Conservation (phyloP, 2,888 invertebrate species). For the Scaptomyza flava region DNA sequence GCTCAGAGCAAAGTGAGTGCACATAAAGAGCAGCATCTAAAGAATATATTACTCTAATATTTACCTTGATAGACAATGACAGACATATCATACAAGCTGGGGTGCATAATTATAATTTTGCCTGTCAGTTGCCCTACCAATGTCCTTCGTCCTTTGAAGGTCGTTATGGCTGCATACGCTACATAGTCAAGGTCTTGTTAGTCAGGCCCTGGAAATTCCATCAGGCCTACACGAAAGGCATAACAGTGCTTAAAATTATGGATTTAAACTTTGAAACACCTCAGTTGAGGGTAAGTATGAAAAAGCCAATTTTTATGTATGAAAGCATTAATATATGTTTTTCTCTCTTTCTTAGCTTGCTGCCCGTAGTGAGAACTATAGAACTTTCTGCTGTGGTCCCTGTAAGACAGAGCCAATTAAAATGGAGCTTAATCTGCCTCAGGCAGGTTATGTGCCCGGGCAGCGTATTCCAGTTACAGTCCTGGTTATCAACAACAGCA, state of each 20-base stretch:
- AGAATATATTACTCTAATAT: not conserved
- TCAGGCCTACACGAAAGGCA: conserved; percentile 90
- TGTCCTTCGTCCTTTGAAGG: conserved; percentile 92
- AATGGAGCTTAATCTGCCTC: conserved; percentile 76
- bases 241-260: conserved; percentile 91
- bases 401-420: conserved; percentile 80
- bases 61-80: conserved; percentile 35
- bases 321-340: too few species aligned
- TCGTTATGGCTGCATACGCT: conserved; percentile 89
- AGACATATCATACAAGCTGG: conserved; percentile 81
- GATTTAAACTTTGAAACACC: conserved; percentile 89
- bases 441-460: conserved; percentile 82
- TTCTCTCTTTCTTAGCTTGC: conserved; percentile 61
- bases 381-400: conserved; percentile 81
- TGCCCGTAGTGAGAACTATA: conserved; percentile 72
- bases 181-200: conserved; percentile 90
- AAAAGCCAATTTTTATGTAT: too few species aligned
- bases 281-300: conserved; percentile 58
- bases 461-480: conserved; percentile 81
- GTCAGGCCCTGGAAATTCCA: conserved; percentile 94
- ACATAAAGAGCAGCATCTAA: too few species aligned
- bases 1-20: conserved; percentile 84
- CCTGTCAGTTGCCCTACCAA: conserved; percentile 85
- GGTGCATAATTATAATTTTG: conserved; percentile 85
- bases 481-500: conserved; percentile 87